Conservation (phyloP, 2,113 vertebrate genomes). For the Stegostoma tigrinum region DNA sequence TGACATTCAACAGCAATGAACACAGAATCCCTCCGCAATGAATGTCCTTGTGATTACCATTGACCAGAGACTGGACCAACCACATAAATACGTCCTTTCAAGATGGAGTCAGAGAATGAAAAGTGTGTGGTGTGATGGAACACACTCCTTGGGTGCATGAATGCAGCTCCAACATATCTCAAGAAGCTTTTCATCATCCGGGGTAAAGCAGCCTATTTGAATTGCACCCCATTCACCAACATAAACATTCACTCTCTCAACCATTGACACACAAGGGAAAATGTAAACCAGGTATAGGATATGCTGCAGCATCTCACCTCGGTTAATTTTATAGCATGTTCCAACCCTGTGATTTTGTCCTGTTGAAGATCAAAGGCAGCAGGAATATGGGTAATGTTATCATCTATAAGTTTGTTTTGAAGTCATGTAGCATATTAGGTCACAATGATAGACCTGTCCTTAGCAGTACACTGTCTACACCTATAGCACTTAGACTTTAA, state of each 20-base stretch:
- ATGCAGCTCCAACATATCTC: background rate
- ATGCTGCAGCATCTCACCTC: background rate
- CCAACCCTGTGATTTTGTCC: background rate
- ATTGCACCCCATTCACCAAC: background rate
- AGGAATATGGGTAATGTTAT: background rate
- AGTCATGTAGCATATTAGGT: background rate
- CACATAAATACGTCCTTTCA: background rate
- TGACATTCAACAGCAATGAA: no score
- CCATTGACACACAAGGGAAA: background rate
- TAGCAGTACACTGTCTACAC: no score
- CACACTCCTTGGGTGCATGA: background rate
- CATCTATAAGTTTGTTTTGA: background rate
- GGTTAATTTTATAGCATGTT: background rate
- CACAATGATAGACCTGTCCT: background rate
- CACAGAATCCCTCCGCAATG: no score
- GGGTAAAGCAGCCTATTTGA: background rate
- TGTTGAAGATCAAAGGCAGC: background rate
- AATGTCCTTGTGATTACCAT: no score
- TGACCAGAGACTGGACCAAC: no score
- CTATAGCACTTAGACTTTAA: no score
- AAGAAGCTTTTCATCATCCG: background rate
- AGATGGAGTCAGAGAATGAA: background rate
- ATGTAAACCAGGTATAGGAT: background rate
- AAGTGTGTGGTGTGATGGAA: background rate
- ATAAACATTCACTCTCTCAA: background rate